Percentiles rank a stretch among this genome's conserved stretches.
phyloP scores from a whole-genome alignment of 1,140 invertebrate genomes.

The Oppia nitens region DNA sequence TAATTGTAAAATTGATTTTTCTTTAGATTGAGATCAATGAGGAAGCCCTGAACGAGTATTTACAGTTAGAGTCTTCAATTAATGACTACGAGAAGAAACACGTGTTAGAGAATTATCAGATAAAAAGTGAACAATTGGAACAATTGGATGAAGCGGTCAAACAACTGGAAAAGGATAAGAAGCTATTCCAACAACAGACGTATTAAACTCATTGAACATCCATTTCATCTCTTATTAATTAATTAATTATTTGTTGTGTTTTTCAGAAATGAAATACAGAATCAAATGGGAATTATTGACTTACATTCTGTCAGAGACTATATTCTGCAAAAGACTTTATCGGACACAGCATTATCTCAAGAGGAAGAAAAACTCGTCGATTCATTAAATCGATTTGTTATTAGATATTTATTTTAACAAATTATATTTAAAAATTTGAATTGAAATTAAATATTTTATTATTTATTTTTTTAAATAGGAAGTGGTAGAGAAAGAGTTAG shows the following conservation, averaged over 20 bases:
- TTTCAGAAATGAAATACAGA: neutral
- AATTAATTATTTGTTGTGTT: neutral
- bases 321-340: constrained; percentile 27
- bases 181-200: constrained; percentile 14
- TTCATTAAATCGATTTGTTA: constrained; percentile 31
- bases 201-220: constrained; percentile 1
- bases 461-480: constrained; percentile 23
- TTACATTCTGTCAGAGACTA: constrained; percentile 25
- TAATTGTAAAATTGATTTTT: no score
- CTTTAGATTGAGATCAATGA: neutral
- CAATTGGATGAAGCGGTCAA: constrained; percentile 17
- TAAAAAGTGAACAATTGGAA: constrained; percentile 20
- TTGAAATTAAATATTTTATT: neutral
- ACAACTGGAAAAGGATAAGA: constrained; percentile 11
- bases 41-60: constrained; percentile 17
- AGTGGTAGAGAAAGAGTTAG: constrained; percentile 27
- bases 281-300: constrained; percentile 5
- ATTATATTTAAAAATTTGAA: neutral
- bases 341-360: constrained; percentile 27
- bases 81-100: constrained; percentile 17
- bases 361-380: constrained; percentile 36
- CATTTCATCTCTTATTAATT: neutral
- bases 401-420: no score
- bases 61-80: constrained; percentile 19
- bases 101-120: constrained; percentile 17